Evolutionary conservation across 2,888 invertebrate species (phyloP).

Genomic region (Cosmia pyralina): DNA sequence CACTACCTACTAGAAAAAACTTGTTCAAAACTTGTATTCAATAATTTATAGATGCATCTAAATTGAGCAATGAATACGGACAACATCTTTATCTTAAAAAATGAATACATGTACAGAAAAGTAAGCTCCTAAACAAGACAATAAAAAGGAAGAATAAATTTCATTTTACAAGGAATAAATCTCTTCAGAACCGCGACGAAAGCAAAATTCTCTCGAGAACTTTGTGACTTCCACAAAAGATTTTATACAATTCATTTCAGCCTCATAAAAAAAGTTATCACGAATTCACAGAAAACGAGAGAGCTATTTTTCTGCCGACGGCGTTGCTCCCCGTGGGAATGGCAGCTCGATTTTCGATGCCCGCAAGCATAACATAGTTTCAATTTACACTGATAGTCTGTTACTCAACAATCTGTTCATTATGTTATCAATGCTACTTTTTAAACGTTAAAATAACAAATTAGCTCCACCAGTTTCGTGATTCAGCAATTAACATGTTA

Average conservation of each 20-base stretch:
- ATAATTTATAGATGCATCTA: slow-evolving; percentile 19
- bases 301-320: slow-evolving; percentile 85
- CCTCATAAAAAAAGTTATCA: slow-evolving; percentile 88
- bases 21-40: not conserved
- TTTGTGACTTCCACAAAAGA: slow-evolving; percentile 86
- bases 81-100: slow-evolving; percentile 23
- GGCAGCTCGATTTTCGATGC: slow-evolving; percentile 72
- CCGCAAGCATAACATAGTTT: slow-evolving; percentile 47
- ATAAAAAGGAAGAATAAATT: slow-evolving; percentile 72
- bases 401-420: slow-evolving; percentile 42
- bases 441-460: slow-evolving; percentile 38
- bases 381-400: slow-evolving; percentile 41
- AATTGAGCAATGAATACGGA: slow-evolving; percentile 23
- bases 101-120: slow-evolving; percentile 33
- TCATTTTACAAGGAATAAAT: slow-evolving; percentile 82
- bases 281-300: slow-evolving; percentile 85
- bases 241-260: slow-evolving; percentile 88
- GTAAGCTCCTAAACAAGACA: slow-evolving; percentile 54
- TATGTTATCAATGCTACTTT: slow-evolving; percentile 1
- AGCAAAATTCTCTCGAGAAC: slow-evolving; percentile 82
- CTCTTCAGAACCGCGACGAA: slow-evolving; percentile 80
- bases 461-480: slow-evolving; percentile 56
- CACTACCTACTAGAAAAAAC: slow-evolving; percentile 4
- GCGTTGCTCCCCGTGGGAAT: slow-evolving; percentile 83
- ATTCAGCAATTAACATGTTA: slow-evolving; percentile 71